Conservation (phyloP, 2,888 invertebrate species). For the Nomada ruficornis region DNA sequence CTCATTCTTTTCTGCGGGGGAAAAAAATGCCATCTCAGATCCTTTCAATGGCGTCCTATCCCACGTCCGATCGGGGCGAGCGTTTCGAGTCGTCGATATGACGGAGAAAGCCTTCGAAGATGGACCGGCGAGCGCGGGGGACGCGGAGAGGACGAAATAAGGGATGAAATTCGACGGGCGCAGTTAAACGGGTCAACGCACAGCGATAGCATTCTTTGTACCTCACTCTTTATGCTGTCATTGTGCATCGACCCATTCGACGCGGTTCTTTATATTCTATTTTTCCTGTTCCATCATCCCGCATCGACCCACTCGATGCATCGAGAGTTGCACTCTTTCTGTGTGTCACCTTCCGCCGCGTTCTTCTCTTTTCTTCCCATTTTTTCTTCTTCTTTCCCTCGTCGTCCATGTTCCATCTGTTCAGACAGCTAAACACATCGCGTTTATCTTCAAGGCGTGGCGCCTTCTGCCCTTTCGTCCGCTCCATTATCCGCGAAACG, state of each 20-base stretch:
- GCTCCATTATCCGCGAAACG: background rate
- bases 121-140: background rate
- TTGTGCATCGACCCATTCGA: constrained; percentile 31
- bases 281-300: constrained; percentile 5
- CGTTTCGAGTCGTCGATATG: background rate
- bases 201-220: constrained; percentile 28
- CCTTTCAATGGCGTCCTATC: background rate
- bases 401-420: too few relatives aligned
- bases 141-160: background rate
- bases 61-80: background rate
- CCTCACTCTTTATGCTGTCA: constrained; percentile 18
- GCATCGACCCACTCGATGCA: constrained; percentile 5
- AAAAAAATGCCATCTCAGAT: background rate
- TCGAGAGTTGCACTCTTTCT: background rate
- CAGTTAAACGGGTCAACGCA: constrained; percentile 32
- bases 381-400: background rate
- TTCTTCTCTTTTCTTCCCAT: too few relatives aligned
- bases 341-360: background rate
- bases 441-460: background rate
- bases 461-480: background rate
- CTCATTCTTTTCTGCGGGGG: background rate
- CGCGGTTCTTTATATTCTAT: constrained; percentile 17
- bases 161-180: constrained; percentile 25
- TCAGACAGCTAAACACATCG: background rate
- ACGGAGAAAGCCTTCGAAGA: background rate